Evolutionary conservation across 2,888 invertebrate genomes (phyloP), one percentile per base, ranked within the genome.

Genomic region (Agonopterix alstromeriana): DNA sequence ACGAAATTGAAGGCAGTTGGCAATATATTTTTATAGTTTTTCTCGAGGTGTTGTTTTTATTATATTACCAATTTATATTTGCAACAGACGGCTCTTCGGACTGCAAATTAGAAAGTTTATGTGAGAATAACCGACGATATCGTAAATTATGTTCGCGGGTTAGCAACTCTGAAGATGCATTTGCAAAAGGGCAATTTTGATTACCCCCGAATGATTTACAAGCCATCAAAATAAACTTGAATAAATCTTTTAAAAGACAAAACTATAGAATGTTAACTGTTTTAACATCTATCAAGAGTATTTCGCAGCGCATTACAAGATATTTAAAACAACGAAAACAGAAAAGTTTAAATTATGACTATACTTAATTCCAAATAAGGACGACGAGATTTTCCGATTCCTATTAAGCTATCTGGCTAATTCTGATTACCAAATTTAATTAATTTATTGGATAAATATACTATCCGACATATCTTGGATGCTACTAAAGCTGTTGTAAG

Each of bases 41-140:
- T 65, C 62, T 58, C 55, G 75, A 76, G 73, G 80, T 80, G 79
- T 82, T 84, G 75, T 77, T 85, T 82, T 87, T 83, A 80, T 85
- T 79, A 73, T 70, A 27, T 67, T 59, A 63, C 68, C 71, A 74
- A 73, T 79, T 75, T 66, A 27, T 27, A 78, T 73, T 76, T 78
- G 76, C 69, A 76, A 74, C 74, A 73, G 69, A 65, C 70, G 64
- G 69, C 52, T 53, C 53, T 67, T 65, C 61, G 65, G 67, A 56
- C 67, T 67, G 80, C 82, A 86, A 85, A 85, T 88, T 83, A 85
- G 85, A 87, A 86, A 82, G 84, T 81, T 87, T 84, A 82, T 77
- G 82, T 69, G 73, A 65, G 68, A 73, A 77, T 74, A 72, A 73
- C 65, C 70, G 70, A 67, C 60, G 65, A 77, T 78, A 73, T 81